Conservation (phyloP, 1,140 invertebrate genomes). For the Bombus superbus region DNA sequence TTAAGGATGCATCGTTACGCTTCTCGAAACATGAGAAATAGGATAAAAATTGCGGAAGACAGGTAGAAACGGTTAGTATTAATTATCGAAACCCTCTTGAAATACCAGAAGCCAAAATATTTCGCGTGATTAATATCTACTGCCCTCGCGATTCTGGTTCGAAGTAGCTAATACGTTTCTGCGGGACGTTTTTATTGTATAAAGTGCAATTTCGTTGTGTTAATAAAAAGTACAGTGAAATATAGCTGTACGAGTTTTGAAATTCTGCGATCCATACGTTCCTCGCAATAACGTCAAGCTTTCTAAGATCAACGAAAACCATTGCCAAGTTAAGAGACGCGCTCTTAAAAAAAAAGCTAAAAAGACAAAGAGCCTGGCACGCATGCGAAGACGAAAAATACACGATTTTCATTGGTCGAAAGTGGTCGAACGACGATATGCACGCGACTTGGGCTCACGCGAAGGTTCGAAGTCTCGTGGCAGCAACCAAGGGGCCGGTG, state of each 20-base stretch:
- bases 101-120: slow-evolving; percentile 29
- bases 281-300: too few relatives aligned
- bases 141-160: not conserved
- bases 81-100: slow-evolving; percentile 32
- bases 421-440: slow-evolving; percentile 35
- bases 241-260: not conserved
- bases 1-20: slow-evolving; percentile 41
- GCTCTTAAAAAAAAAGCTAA: too few relatives aligned
- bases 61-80: slow-evolving; percentile 27
- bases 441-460: slow-evolving; percentile 59
- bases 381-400: not conserved
- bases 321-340: not conserved
- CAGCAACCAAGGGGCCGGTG: not conserved
- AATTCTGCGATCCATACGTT: too few relatives aligned
- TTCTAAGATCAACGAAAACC: too few relatives aligned
- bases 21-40: slow-evolving; percentile 31
- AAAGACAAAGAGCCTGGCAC: not conserved
- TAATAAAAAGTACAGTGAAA: not conserved
- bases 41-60: slow-evolving; percentile 41
- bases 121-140: not conserved
- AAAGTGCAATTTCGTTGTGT: too few relatives aligned
- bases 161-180: not conserved
- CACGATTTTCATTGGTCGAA: not conserved
- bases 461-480: not conserved
- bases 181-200: too few relatives aligned